These are phyloP conservation scores for Rana temporaria DNA, from an alignment of 2,113 vertebrate species.

Conservation along the genomic window DNA sequence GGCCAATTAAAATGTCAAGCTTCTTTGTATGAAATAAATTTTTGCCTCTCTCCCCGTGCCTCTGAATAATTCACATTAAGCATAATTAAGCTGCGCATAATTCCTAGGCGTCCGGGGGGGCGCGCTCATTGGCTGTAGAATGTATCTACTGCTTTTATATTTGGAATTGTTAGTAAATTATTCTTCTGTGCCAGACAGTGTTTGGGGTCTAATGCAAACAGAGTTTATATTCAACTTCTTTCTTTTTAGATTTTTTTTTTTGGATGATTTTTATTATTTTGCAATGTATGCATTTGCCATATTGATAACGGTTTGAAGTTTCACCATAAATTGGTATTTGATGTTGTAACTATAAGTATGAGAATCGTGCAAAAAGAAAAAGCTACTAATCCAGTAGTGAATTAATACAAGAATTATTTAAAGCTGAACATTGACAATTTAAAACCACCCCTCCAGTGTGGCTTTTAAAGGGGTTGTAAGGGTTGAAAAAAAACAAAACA, in stretches of 20 bases:
- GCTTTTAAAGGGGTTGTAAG: no score
- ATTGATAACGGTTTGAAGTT: no score
- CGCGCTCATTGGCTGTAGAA: slow-evolving; percentile 65
- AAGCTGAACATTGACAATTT: no score
- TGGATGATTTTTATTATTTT: no score
- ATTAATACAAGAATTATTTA: no score
- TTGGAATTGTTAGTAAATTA: slow-evolving; percentile 58
- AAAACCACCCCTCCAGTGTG: no score
- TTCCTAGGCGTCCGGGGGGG: slow-evolving; percentile 65
- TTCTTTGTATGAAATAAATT: slow-evolving; percentile 75
- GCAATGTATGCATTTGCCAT: no score
- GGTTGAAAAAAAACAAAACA: no score
- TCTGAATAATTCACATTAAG: slow-evolving; percentile 77
- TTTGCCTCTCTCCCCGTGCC: slow-evolving; percentile 69
- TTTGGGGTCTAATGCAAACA: slow-evolving; percentile 53
- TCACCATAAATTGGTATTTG: no score
- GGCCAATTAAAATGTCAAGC: slow-evolving; percentile 79
- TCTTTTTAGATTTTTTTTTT: background rate
- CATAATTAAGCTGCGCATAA: slow-evolving; percentile 75
- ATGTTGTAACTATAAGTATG: no score
- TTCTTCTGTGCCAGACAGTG: slow-evolving; percentile 22
- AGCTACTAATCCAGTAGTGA: no score
- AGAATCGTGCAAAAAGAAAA: no score
- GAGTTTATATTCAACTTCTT: slow-evolving; percentile 57
- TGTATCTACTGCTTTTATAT: slow-evolving; percentile 60